Evolutionary conservation across 1,140 invertebrate genomes (phyloP), one percentile per base, ranked within the genome.

Genomic region (Tyrophagus putrescentiae): DNA sequence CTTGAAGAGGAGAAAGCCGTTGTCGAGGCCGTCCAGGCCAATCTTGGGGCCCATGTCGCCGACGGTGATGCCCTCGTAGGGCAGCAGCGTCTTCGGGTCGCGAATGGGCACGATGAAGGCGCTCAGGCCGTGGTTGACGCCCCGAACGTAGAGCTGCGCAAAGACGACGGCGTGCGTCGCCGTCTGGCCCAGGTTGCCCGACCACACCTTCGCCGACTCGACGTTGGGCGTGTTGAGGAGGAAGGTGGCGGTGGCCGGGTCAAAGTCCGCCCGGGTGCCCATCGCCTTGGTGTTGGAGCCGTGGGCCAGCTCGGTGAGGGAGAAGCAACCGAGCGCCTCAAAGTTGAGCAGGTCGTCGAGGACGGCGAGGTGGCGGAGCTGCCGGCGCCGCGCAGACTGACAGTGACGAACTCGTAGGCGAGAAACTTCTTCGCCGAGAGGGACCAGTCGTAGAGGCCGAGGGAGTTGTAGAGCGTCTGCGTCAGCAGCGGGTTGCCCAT

Each of bases 141-240:
- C 81, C 73, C 93, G 85, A 0, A 79, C 76, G 67, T 83, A 80
- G 32, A 96, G 74, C 72, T 94, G 87, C 3, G 92, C 92, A 75
- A 88, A 95, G 9, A 54, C 42, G 41, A 63, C 53, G 1, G 84
- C 85, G 68, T 93, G 83, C 0, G 88, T 93, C 57, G 86, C 84
- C 28, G 80, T 82, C 78, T 93, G 82, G 60, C 84, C 84, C 73
- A 93, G 76, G 74, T 85, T 86, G 65, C 88, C 89, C 66, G 84
- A 78, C 92, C 92, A 97, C 73, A 87, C 91, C 78, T 97, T 97
- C 42, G 87, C 86, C 27, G 90, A 87, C 73, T 93, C 83, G 75
- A 94, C 87, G 72, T 91, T 85, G 0, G 92, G 89, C 0, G 91
- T 87, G 69, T 94, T 81, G 9, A 97, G 76, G 27, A 94, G 77